Base-by-base conservation (phyloP, 2,888 invertebrate species). In the Cetonia aurata region DNA sequence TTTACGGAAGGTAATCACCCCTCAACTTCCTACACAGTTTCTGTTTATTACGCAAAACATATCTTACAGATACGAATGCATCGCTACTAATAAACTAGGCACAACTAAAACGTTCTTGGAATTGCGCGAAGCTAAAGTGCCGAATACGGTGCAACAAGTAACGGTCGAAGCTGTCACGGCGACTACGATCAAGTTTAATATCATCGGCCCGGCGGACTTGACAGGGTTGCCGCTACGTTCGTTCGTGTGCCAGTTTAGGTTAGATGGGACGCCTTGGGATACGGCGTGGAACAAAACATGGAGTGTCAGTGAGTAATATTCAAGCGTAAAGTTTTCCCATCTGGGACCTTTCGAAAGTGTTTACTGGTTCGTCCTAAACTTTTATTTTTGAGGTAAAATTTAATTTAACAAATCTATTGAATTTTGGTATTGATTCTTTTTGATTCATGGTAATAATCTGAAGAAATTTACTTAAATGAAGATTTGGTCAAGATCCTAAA, bases 151-250 rank as follows among this genome's bases (percentile, higher is more conserved):
- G 9, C 83, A 87, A 10, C 88, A 93, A 83, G 92, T 89, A 0
- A 89, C 87, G 76, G 88, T 93, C 77, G 88, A 89, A 70, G 89
- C 89, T 70, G 86, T 93, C 37, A 95, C 94, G 0, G 96, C 96
- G 0, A 96, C 96, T 3, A 94, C 95, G 8, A 91, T 96, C 53
- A 91, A 91, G 65, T 96, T 96, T 83, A 89, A 88, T 56, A 91
- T 96, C 62, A 86, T 90, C 1, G 93, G 92, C 0, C 96, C 96
- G 0, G 85, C 89, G 1, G 89, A 91, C 76, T 90, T 92, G 74
- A 89, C 91, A 70, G 95, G 95, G 10, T 86, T 95, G 67, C 94
- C 94, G 1, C 88, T 95, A 50, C 86, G 89, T 70, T 90, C 92
- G 0, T 93, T 90, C 79, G 89, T 89, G 12, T 92, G 91, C 0